Base-by-base conservation (phyloP, 2,888 invertebrate species). In the Melanotus villosus region DNA sequence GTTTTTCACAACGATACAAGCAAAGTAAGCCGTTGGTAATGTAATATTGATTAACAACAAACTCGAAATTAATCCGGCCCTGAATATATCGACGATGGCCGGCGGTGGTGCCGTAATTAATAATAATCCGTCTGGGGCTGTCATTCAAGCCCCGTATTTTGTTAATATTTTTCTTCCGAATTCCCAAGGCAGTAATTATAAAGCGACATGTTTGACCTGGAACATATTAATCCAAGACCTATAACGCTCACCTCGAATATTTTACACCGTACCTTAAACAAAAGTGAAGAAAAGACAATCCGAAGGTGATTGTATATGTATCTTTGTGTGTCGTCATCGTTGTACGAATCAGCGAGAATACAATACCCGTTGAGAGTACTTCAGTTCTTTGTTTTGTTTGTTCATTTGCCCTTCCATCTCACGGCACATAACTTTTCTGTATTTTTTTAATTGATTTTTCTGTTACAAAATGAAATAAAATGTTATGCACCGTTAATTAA, bases 281-380 rank as follows among this genome's bases (percentile, higher is more conserved):
- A 54, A 52, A 41, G 30, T 45, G 59, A 26, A 60, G n/a, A 26
- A 67, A 54, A 60, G 56, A 34, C 52, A 43, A 38, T 36, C 36
- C 23, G 43, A 57, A 64, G 45, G 50, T 64, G 50, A 30, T 68
- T 68, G 38, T 47, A 64, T 63, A 58, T 47, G 64, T 57, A 63
- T 56, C 68, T 68, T 65, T 69, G 65, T 65, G 63, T 56, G 50
- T 45, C 59, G 63, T 67, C 70, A 67, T 56, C 50, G 32, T 21
- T 58, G 57, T 50, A 56, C 66, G 60, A 70, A 67, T 70, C 70
- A 54, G 62, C 57, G 57, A 60, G 63, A 63, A n/a, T 57, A 63
- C 70, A 66, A 66, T 66, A 52, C 60, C 18, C 54, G 62, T 38
- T 56, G 60, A 63, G 67, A 43, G 68, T 50, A 43, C 68, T 68